These are phyloP conservation scores for Ceyx erithaca DNA, from an alignment of 2,797 vertebrate species.

Conservation along the genomic window DNA sequence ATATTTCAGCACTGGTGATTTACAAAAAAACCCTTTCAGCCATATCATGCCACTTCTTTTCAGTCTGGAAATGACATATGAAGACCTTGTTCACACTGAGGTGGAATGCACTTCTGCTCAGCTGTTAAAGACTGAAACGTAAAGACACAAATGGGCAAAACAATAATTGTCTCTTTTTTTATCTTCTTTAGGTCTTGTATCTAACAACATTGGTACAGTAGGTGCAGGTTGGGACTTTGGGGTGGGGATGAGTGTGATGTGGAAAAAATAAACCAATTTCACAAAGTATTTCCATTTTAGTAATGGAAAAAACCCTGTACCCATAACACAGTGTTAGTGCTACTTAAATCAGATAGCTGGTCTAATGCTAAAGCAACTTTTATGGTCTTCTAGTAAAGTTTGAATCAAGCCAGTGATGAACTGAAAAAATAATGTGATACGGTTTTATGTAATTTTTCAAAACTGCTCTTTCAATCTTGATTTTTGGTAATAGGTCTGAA, in stretches of 20 bases:
- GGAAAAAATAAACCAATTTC: conserved; percentile 35
- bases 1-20: background rate
- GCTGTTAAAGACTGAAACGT: conserved; percentile 20
- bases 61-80: background rate
- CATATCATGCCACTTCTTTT: background rate
- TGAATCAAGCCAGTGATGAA: background rate
- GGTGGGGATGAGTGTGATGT: conserved; percentile 34
- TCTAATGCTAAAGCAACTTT: conserved; percentile 9
- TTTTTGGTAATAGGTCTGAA: conserved; percentile 43
- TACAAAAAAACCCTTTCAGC: background rate
- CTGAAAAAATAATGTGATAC: background rate
- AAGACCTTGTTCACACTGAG: background rate
- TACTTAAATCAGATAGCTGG: background rate
- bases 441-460: conserved; percentile 39
- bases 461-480: conserved; percentile 46
- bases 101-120: conserved; percentile 8
- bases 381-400: conserved; percentile 2
- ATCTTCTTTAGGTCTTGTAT: conserved; percentile 52
- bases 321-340: background rate
- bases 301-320: background rate
- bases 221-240: conserved; percentile 14
- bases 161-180: background rate
- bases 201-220: conserved; percentile 34
- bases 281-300: conserved; percentile 43
- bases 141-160: conserved; percentile 12